Percentiles rank a stretch among this genome's conserved stretches.
Evolutionary conservation across 2,888 invertebrate species (phyloP).

Genomic region (Cheilosia pagana): DNA sequence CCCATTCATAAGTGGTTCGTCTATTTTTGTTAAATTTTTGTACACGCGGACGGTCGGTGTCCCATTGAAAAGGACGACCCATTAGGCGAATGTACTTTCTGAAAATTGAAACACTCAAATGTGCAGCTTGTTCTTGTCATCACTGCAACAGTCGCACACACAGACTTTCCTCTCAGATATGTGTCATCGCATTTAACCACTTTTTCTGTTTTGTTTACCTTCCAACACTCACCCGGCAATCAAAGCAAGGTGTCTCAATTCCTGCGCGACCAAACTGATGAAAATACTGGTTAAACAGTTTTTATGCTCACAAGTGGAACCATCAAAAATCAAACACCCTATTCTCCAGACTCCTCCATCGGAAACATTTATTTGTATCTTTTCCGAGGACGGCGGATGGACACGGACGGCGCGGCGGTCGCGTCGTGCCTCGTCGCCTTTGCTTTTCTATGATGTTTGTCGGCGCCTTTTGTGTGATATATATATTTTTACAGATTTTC

Average conservation of each 20-base stretch:
- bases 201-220: constrained; percentile 62
- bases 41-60: constrained; percentile 4
- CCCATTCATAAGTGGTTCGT: constrained; percentile 30
- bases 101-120: constrained; percentile 21
- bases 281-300: constrained; percentile 64
- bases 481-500: constrained; percentile 74
- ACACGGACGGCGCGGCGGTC: constrained; percentile 51
- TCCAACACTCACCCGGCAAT: constrained; percentile 53
- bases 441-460: constrained; percentile 73
- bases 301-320: constrained; percentile 40
- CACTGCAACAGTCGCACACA: constrained; percentile 16
- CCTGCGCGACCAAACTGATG: constrained; percentile 28
- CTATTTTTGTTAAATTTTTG: constrained; percentile 26
- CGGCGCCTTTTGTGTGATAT: constrained; percentile 75
- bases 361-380: constrained; percentile 42
- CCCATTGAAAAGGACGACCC: constrained; percentile 49
- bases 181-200: constrained; percentile 64
- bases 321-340: constrained; percentile 67
- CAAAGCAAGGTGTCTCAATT: constrained; percentile 63
- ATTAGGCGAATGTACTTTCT: constrained; percentile 21
- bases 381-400: constrained; percentile 55
- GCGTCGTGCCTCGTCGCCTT: constrained; percentile 56
- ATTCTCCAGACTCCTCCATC: constrained; percentile 10
- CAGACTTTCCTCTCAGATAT: constrained; percentile 49
- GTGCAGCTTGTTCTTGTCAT: constrained; percentile 50